These are phyloP conservation scores for Caenorhabditis uteleia DNA, from an alignment of 2,888 invertebrate species.

Conservation along the genomic window DNA sequence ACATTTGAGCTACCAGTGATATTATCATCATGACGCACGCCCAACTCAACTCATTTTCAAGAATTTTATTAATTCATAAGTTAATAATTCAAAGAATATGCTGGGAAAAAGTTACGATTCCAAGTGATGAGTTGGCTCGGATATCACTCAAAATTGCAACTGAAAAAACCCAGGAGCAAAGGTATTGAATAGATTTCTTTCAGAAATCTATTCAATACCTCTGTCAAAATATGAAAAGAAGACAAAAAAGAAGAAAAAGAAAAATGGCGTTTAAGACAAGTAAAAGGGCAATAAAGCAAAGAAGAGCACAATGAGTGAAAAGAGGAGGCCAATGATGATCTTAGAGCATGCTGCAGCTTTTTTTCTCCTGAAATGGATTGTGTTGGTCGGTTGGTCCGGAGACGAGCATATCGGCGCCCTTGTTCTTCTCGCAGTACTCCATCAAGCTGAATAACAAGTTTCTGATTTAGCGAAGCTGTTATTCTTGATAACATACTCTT, in stretches of 20 bases:
- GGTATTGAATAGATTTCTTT: background rate
- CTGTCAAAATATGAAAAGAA: background rate
- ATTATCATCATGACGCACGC: no score
- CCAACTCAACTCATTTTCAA: no score
- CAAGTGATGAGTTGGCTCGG: no score
- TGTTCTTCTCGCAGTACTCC: constrained; percentile 64
- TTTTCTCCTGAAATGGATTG: constrained; percentile 67
- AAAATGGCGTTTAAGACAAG: background rate
- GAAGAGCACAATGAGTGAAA: background rate
- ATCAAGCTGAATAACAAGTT: constrained; percentile 51
- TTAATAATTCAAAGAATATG: no score
- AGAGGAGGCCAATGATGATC: background rate
- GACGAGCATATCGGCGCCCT: constrained; percentile 54
- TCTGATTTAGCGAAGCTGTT: background rate
- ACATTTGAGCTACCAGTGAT: no score
- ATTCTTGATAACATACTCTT: constrained; percentile 50
- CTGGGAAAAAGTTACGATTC: no score
- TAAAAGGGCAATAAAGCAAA: background rate
- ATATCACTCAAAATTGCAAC: no score
- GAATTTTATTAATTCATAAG: no score
- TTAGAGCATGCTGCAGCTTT: constrained; percentile 58
- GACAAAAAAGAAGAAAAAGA: background rate
- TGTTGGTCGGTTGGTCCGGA: constrained; percentile 58
- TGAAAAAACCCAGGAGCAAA: background rate
- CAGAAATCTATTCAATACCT: no score